Evolutionary conservation across 2,888 invertebrate species (phyloP).

Genomic region (Amorpha juglandis): DNA sequence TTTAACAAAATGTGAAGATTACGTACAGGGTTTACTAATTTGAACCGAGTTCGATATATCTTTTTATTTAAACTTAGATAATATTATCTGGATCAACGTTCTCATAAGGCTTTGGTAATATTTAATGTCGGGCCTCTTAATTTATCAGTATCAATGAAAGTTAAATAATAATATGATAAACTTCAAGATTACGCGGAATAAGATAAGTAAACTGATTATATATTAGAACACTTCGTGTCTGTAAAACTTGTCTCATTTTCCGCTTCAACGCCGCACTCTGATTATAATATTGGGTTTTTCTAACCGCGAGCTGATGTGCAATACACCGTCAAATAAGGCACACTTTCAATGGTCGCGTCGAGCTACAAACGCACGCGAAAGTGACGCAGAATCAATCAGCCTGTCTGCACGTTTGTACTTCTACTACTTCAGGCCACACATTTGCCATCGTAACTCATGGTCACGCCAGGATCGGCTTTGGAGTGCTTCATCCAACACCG

Average conservation of each 20-base stretch:
- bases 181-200: not conserved
- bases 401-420: no score
- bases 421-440: no score
- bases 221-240: not conserved
- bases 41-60: conserved; percentile 62
- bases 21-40: conserved; percentile 70
- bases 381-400: no score
- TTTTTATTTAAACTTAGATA: conserved; percentile 62
- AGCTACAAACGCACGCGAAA: no score
- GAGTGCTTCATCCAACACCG: no score
- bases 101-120: conserved; percentile 49
- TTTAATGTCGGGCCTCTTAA: conserved; percentile 42
- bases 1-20: conserved; percentile 70
- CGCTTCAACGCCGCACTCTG: not conserved
- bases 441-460: no score
- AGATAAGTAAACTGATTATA: conserved; percentile 1
- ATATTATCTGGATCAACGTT: conserved; percentile 56
- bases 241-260: not conserved
- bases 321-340: conserved; percentile 19
- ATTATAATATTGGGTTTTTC: conserved; percentile 40
- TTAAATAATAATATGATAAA: conserved; percentile 1
- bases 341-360: no score
- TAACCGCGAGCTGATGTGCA: conserved; percentile 39
- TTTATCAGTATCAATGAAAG: conserved; percentile 37
- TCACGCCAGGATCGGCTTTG: no score